phyloP scores from a whole-genome alignment of 2,888 invertebrate species.

The Parnassius glacialis region DNA sequence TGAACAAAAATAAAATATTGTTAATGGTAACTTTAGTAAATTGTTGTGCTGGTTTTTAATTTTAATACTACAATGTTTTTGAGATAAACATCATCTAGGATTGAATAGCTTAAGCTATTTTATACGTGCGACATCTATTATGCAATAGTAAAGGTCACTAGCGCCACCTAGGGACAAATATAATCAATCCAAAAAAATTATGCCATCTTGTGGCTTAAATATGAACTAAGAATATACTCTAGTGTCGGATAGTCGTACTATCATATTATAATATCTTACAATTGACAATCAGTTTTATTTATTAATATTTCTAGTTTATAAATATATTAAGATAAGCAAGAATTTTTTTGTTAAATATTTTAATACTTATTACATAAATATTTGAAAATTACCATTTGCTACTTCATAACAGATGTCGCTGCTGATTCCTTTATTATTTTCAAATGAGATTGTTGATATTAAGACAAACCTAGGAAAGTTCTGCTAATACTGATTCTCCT shows the following conservation, averaged over 20 bases:
- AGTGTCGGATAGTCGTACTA: constrained; percentile 12
- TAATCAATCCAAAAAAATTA: neutral
- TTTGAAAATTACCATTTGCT: neutral
- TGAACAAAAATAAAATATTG: too few relatives aligned
- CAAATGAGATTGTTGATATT: too few relatives aligned
- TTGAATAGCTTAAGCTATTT: neutral
- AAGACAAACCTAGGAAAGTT: too few relatives aligned
- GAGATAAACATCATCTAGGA: constrained; percentile 1
- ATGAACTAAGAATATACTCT: neutral
- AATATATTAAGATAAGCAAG: too few relatives aligned
- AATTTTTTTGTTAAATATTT: too few relatives aligned
- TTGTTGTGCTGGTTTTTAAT: neutral
- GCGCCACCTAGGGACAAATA: constrained; percentile 1
- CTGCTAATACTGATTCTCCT: too few relatives aligned
- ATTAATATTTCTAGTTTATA: neutral
- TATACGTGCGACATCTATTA: neutral
- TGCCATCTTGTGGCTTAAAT: constrained; percentile 4
- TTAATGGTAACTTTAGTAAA: too few relatives aligned
- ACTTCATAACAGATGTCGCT: constrained; percentile 5
- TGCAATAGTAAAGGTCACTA: neutral
- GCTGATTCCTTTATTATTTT: neutral
- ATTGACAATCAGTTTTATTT: neutral
- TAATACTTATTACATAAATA: too few relatives aligned
- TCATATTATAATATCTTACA: neutral
- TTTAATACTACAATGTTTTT: neutral